Percentiles rank a stretch among this genome's conserved stretches.
phyloP scores from a whole-genome alignment of 23 tunicate species.

The Aplidium turbinatum region DNA sequence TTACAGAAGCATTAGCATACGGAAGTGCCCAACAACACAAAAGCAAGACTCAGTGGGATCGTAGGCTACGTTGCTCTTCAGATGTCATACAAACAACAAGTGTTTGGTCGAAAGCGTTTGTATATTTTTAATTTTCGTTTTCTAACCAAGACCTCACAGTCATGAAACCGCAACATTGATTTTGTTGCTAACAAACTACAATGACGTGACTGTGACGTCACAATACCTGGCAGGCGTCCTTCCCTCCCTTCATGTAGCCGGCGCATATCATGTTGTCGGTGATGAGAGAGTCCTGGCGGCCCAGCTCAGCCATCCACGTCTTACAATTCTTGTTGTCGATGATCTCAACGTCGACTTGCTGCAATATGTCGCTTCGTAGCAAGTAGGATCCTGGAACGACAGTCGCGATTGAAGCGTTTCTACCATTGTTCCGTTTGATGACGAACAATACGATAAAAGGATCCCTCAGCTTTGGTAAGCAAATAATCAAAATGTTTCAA shows the following conservation, averaged over 20 bases:
- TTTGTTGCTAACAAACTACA: no score
- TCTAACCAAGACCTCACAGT: not conserved
- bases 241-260: conserved; percentile 36
- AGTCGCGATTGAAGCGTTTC: not conserved
- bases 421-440: no score
- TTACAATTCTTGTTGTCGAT: conserved; percentile 25
- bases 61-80: no score
- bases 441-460: no score
- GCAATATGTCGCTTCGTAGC: not conserved
- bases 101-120: no score
- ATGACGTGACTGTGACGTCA: not conserved
- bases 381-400: not conserved
- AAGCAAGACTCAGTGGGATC: no score
- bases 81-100: no score
- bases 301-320: conserved; percentile 37
- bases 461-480: no score
- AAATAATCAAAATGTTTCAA: no score
- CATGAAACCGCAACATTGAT: not conserved
- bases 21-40: no score
- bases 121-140: not conserved
- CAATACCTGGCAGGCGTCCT: conserved; percentile 63
- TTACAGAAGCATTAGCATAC: no score
- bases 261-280: conserved; percentile 65
- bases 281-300: not conserved
- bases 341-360: conserved; percentile 35